Evolutionary conservation across 2,113 vertebrate genomes (phyloP), one percentile per base, ranked within the genome.

Genomic region (Perca fluviatilis): DNA sequence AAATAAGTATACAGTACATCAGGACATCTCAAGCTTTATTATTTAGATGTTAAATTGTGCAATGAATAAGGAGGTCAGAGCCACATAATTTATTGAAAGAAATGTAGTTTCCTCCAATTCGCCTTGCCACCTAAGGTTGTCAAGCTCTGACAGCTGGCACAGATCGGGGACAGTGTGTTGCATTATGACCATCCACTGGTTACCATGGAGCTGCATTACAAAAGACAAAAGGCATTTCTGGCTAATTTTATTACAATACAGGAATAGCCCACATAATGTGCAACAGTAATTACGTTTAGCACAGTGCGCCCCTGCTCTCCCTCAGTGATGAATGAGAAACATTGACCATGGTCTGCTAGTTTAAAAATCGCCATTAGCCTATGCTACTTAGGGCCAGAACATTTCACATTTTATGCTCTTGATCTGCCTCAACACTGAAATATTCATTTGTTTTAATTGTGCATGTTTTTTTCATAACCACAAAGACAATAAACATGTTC

Each of bases 371-470:
- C 97, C 97, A 98, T 98, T 97, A 98, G 96, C 95, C 95, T 95
- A 97, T 96, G 97, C 97, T 97, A 96, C 96, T 98, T 97, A 98
- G 92, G 95, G 96, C 96, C 97, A 98, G 96, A 99, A 98, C 97
- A 98, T 98, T 97, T 97, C 96, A 96, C 95, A 98, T 99, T 98
- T 98, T 99, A 97, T 99, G 98, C 97, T 97, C 97, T 96, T 97
- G 97, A 96, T 96, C 93, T 92, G 96, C 93, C 95, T 94, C 95
- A 92, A 95, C 96, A 88, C 96, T 95, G 95, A 96, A 96, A 96
- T 97, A 97, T 96, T 96, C 96, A 96, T 96, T 96, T 95, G 96
- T 96, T 97, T 97, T 97, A 97, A 97, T 98, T 97, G 96, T 95
- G 96, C 94, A 90, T 86, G 89, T 88, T 96, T 95, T 94, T 94